phyloP scores from a whole-genome alignment of 2,113 vertebrate species.

The Pluvianellus socialis region DNA sequence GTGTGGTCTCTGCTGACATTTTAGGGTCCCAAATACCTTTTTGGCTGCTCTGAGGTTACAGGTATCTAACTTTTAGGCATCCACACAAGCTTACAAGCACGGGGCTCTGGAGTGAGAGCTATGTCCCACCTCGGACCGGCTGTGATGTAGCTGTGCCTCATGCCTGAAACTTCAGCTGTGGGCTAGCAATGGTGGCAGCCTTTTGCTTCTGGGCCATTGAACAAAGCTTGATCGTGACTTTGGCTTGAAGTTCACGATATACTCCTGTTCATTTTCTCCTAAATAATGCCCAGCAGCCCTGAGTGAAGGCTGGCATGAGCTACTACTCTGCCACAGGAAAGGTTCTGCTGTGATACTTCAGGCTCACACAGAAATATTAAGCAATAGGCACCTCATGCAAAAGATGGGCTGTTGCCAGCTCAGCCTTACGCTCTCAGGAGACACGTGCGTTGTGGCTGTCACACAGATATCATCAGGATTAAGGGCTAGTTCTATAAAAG shows the following conservation, averaged over 20 bases:
- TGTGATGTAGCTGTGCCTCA: not conserved
- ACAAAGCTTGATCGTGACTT: not conserved
- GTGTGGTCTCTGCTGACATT: not conserved
- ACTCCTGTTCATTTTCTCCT: not conserved
- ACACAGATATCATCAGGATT: not conserved
- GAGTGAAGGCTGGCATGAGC: not conserved
- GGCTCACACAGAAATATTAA: not conserved
- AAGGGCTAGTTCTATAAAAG: not conserved
- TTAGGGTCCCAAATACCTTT: not conserved
- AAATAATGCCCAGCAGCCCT: not conserved
- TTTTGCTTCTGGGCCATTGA: not conserved
- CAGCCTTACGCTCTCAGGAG: not conserved
- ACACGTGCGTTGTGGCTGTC: rapidly evolving
- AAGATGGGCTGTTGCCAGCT: not conserved
- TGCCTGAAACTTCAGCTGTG: not conserved
- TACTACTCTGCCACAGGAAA: not conserved
- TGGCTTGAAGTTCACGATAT: not conserved
- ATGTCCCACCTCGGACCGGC: not conserved
- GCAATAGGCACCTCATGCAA: not conserved
- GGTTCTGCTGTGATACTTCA: not conserved
- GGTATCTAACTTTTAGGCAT: not conserved
- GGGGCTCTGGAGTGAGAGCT: rapidly evolving
- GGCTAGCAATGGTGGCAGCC: not conserved
- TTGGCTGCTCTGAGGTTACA: not conserved
- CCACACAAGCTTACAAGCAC: not conserved